These are phyloP conservation scores for Microtus montanus DNA, from an alignment of 2,113 vertebrate species.

Conservation along the genomic window DNA sequence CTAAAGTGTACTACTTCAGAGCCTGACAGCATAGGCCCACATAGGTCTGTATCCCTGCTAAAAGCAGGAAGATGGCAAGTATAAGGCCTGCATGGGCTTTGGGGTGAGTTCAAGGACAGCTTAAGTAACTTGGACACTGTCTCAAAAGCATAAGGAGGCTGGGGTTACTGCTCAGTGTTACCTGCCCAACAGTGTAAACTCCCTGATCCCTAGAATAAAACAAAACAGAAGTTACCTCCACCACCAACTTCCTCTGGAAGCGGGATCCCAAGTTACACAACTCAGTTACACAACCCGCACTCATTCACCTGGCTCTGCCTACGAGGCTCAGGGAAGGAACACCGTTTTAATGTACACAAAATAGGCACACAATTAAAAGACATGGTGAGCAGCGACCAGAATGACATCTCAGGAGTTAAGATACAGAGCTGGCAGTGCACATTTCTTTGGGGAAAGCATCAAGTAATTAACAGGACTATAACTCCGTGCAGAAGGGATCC, in stretches of 20 bases:
- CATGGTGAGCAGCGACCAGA: background rate
- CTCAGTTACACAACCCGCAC: background rate
- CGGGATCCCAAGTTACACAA: background rate
- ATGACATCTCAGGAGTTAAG: background rate
- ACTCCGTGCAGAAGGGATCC: background rate
- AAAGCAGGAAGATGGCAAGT: background rate
- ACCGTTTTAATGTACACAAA: slow-evolving; percentile 4
- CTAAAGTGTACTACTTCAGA: background rate
- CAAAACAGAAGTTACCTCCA: background rate
- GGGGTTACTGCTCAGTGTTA: background rate
- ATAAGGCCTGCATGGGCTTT: background rate
- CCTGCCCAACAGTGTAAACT: background rate
- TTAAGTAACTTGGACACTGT: background rate
- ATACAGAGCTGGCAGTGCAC: background rate
- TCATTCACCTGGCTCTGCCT: background rate
- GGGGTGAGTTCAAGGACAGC: background rate
- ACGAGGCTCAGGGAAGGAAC: background rate
- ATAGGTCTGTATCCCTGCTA: background rate
- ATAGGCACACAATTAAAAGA: background rate
- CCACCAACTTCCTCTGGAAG: background rate
- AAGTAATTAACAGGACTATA: background rate
- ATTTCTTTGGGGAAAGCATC: background rate
- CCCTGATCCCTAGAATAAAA: background rate
- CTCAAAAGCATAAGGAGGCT: background rate
- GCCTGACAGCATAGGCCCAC: background rate